Base-by-base conservation (phyloP, 2,888 invertebrate genomes). In the Yponomeuta plumbellus region DNA sequence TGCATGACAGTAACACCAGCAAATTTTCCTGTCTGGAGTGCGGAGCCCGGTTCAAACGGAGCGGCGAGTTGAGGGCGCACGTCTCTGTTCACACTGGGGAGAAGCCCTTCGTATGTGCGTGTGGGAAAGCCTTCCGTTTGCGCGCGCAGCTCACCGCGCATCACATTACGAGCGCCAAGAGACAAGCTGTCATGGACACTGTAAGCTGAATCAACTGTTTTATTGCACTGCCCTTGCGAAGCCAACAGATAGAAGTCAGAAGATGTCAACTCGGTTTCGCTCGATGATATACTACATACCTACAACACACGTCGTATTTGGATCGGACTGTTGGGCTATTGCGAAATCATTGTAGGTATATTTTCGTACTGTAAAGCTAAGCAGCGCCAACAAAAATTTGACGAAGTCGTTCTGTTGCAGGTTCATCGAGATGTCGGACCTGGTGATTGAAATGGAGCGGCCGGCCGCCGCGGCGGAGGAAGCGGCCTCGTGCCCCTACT, bases 61-160 rank as follows among this genome's bases (percentile, higher is more conserved):
- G 81, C 26, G 88, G 88, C 23, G 92, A 93, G 74, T 79, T 94
- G 71, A 76, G 83, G 66, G 91, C 92, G 63, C 94, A 94, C 74
- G 75, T 83, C 58, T 84, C 80, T 6, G 87, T 92, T 66, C 94
- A 94, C 76, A 90, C 92, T 0, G 82, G 81, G 0, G 80, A 80
- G 68, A 81, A 79, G 67, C 72, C 75, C 0, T 91, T 85, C 73
- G 75, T 76, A 0, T 93, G 93, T 72, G 73, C 79, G 1, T 93
- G 94, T 71, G 86, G 85, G 0, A 90, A 89, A 67, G 80, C 76
- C 2, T 93, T 93, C 75, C 75, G 75, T 11, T 83, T 90, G 11
- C 88, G 85, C 66, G 77, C 80, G 39, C 92, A 92, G 72, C 76
- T 93, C 69, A 81, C 87, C 59, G 80, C 92, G 0, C 93, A 93